phyloP scores from a whole-genome alignment of 64 coral and sea anemone genomes.

The Pachyseris speciosa region DNA sequence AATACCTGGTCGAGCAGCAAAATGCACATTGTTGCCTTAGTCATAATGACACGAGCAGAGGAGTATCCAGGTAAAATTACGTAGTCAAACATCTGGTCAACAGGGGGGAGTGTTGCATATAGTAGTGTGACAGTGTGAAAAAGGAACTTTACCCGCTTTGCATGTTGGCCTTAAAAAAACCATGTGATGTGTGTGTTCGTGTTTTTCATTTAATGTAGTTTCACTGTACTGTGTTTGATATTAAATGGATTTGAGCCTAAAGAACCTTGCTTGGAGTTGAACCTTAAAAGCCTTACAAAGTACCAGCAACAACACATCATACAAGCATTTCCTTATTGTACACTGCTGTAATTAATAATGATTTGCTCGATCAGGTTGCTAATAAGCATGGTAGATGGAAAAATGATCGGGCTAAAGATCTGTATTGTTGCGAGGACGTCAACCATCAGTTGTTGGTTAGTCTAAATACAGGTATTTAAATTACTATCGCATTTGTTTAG shows the following conservation, averaged over 20 bases:
- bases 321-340: too few species aligned
- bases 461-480: background rate
- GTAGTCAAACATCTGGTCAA: background rate
- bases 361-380: background rate
- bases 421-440: background rate
- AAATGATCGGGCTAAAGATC: background rate
- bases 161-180: background rate
- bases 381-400: conserved; percentile 21
- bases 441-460: background rate
- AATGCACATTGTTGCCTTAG: background rate
- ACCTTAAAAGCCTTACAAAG: too few species aligned
- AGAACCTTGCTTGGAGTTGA: too few species aligned
- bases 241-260: too few species aligned
- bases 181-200: too few species aligned
- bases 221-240: too few species aligned
- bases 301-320: too few species aligned
- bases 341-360: conserved; percentile 8
- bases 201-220: too few species aligned
- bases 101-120: background rate
- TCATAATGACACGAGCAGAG: background rate
- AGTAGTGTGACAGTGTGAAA: too few species aligned
- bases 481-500: too few species aligned
- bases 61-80: background rate
- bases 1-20: background rate
- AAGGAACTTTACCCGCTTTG: background rate